These are phyloP conservation scores for Drosophila takahashii DNA, from an alignment of 1,140 invertebrate genomes.

Conservation along the genomic window DNA sequence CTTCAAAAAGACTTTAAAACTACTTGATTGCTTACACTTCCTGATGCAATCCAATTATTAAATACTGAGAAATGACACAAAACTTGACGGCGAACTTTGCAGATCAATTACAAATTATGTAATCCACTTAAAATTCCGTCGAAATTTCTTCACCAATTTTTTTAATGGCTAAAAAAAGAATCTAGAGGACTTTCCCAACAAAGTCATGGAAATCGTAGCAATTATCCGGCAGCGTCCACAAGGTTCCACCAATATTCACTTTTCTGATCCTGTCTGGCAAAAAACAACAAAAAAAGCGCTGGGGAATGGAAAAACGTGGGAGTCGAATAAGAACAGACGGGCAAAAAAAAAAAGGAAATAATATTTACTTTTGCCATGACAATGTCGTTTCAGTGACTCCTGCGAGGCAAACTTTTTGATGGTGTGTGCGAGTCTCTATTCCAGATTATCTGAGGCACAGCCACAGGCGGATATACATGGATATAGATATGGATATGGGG, in stretches of 20 bases:
- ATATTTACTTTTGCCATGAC: conserved; percentile 82
- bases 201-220: conserved; percentile 74
- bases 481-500: not conserved
- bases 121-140: conserved; percentile 66
- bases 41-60: not conserved
- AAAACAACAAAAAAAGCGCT: conserved; percentile 30
- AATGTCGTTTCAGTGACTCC: conserved; percentile 57
- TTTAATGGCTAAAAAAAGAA: conserved; percentile 35
- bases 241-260: conserved; percentile 40
- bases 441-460: conserved; percentile 51
- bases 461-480: conserved; percentile 9
- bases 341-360: conserved; percentile 57
- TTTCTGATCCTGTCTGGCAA: conserved; percentile 31
- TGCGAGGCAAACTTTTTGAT: conserved; percentile 50
- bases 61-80: not conserved
- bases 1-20: not conserved
- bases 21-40: not conserved
- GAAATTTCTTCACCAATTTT: conserved; percentile 48
- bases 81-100: not conserved
- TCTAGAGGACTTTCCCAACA: conserved; percentile 34
- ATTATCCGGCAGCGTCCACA: conserved; percentile 60
- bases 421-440: conserved; percentile 47
- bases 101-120: conserved; percentile 56
- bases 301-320: not conserved
- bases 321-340: conserved; percentile 17